These are phyloP conservation scores for Euwallacea fornicatus DNA, from an alignment of 1,140 invertebrate species.

Conservation along the genomic window DNA sequence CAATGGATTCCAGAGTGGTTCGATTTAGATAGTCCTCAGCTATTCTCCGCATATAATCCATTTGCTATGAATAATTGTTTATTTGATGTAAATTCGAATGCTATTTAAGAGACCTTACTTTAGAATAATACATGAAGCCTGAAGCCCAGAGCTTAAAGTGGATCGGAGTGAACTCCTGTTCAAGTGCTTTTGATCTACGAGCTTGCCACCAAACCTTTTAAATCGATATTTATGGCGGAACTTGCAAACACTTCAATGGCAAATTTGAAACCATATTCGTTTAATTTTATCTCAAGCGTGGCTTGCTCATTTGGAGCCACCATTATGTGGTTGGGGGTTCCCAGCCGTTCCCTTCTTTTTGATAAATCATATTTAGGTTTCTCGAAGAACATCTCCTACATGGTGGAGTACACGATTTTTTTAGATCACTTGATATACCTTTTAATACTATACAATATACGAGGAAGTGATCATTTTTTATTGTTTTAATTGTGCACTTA, in stretches of 20 bases:
- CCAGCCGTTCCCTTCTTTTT: conserved; percentile 16
- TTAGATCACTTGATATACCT: conserved; percentile 31
- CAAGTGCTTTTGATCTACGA: not conserved
- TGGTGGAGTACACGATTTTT: conserved; percentile 3
- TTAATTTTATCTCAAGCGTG: conserved; percentile 30
- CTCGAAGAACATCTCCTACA: not conserved
- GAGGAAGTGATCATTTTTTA: too few relatives aligned
- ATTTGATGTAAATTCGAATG: not conserved
- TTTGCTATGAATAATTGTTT: conserved; percentile 52
- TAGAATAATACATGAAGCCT: conserved; percentile 20
- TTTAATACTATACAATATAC: too few relatives aligned
- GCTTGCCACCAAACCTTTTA: conserved; percentile 3
- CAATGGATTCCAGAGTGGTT: conserved; percentile 57
- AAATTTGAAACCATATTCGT: conserved; percentile 23
- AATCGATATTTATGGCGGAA: not conserved
- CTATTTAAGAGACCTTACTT: conserved; percentile 4
- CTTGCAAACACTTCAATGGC: conserved; percentile 9
- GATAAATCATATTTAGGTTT: conserved; percentile 34
- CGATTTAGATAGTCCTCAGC: conserved; percentile 54
- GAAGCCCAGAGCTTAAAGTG: conserved; percentile 3
- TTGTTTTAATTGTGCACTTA: too few relatives aligned
- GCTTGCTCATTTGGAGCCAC: conserved; percentile 37
- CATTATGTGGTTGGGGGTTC: conserved; percentile 28
- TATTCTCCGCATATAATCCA: conserved; percentile 53
- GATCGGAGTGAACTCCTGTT: not conserved